These are phyloP conservation scores for Xylocampa areola DNA, from an alignment of 2,888 invertebrate species.

Conservation along the genomic window DNA sequence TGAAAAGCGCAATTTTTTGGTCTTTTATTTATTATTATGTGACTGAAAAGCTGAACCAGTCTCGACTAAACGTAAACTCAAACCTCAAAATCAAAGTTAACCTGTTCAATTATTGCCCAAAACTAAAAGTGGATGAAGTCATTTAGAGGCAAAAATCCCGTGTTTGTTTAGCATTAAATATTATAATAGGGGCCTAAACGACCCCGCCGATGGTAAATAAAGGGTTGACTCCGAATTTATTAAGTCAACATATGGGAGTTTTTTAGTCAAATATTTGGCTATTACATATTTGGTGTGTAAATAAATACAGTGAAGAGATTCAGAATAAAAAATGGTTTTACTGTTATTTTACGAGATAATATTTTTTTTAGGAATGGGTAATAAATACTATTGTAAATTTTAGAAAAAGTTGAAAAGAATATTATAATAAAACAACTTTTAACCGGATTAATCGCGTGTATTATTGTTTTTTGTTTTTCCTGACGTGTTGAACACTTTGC, in stretches of 20 bases:
- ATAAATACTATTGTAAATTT: not conserved
- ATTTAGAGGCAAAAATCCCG: conserved; percentile 79
- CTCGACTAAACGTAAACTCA: conserved; percentile 51
- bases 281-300: conserved; percentile 67
- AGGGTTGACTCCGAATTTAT: conserved; percentile 84
- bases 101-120: conserved; percentile 55
- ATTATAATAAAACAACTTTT: too few relatives aligned
- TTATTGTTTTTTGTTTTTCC: too few relatives aligned
- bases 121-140: conserved; percentile 75
- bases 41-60: not conserved
- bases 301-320: conserved; percentile 61
- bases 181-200: conserved; percentile 86
- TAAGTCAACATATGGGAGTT: conserved; percentile 76
- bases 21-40: too few relatives aligned
- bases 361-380: not conserved
- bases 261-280: conserved; percentile 73
- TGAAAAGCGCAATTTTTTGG: too few relatives aligned
- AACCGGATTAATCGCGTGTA: too few relatives aligned
- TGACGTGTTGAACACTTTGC: too few relatives aligned
- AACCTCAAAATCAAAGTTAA: conserved; percentile 57
- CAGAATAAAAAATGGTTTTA: conserved; percentile 28
- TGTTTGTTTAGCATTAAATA: conserved; percentile 89
- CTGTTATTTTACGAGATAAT: conserved; percentile 24
- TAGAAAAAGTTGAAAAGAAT: too few relatives aligned
- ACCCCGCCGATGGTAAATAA: conserved; percentile 80